A percentile compares a stretch with the other conserved stretches of the same genome.
Conservation (phyloP, 2,888 invertebrate species). For the Flexamia atlantica region DNA sequence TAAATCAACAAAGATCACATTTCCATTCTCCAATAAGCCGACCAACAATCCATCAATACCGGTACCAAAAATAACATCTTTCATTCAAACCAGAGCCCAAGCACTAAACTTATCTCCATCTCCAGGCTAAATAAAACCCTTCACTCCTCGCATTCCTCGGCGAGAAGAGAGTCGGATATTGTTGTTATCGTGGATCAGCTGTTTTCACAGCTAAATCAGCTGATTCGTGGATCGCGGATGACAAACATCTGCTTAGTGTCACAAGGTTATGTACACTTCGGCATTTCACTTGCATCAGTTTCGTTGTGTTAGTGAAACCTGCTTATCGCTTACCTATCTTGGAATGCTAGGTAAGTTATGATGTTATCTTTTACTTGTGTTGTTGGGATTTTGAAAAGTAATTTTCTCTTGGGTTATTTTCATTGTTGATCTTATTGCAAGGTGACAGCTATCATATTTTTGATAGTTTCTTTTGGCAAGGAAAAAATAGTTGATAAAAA, state of each 20-base stretch:
- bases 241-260: neutral
- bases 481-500: no score
- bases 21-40: no score
- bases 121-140: neutral
- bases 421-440: no score
- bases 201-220: neutral
- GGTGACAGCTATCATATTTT: no score
- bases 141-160: neutral
- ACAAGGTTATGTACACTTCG: neutral
- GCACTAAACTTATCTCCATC: no score
- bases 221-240: neutral
- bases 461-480: no score
- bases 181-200: neutral
- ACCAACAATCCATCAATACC: no score
- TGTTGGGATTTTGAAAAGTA: neutral
- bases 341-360: slow-evolving; percentile 27
- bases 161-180: no score
- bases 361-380: neutral
- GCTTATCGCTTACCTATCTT: neutral
- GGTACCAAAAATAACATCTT: no score
- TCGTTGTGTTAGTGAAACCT: neutral
- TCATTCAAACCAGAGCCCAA: no score
- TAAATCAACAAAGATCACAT: no score
- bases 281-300: neutral
- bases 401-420: no score